Evolutionary conservation across 2,113 vertebrate genomes (phyloP).

Genomic region (Aspidoscelis tigris): DNA sequence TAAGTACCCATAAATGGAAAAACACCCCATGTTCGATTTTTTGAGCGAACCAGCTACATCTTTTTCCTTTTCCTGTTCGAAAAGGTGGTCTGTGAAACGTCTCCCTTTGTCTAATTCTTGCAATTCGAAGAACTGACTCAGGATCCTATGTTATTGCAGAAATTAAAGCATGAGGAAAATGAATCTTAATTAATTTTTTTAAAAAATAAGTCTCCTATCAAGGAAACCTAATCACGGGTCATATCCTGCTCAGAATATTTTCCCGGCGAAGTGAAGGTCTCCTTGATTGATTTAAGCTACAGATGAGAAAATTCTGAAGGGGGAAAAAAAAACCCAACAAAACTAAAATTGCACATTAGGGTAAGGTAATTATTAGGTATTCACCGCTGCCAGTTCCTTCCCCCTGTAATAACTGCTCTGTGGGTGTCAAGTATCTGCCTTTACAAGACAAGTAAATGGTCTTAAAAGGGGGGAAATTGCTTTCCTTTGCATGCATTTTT

Average conservation of each 20-base stretch:
- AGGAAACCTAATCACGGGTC: neutral
- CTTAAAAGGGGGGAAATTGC: conserved; percentile 71
- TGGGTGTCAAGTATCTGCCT: conserved; percentile 67
- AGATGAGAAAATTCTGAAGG: neutral
- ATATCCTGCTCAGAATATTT: neutral
- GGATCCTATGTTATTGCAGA: no score
- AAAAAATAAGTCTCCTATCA: neutral
- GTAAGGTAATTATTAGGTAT: conserved; percentile 4
- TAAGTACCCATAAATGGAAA: no score
- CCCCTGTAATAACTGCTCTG: conserved; percentile 60
- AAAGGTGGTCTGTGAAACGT: no score
- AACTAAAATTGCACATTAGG: neutral
- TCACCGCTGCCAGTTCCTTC: conserved; percentile 56
- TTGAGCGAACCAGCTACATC: no score
- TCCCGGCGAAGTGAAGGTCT: neutral
- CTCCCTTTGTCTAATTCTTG: no score
- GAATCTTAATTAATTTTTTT: no score
- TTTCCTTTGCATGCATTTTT: conserved; percentile 28
- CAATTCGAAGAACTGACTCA: no score
- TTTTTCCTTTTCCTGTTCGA: no score
- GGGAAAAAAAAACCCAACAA: neutral
- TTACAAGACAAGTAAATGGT: conserved; percentile 72
- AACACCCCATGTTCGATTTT: no score
- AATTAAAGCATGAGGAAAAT: no score
- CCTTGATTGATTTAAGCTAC: rapidly evolving